These are phyloP conservation scores for Gari tellinella DNA, from an alignment of 2,888 invertebrate species.

Conservation along the genomic window DNA sequence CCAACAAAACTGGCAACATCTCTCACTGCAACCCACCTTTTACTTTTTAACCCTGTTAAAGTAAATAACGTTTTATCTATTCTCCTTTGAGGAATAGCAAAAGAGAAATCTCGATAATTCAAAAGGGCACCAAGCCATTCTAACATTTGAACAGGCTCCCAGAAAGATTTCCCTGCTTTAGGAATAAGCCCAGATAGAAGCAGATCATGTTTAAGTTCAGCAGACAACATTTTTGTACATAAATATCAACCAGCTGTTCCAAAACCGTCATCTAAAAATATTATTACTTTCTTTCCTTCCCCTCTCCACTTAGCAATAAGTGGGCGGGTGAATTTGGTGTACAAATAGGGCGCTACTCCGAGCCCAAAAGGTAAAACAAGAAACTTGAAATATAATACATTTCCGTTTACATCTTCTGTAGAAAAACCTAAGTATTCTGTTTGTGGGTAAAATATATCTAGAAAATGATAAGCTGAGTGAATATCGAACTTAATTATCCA, in stretches of 20 bases:
- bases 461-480: constrained; percentile 28
- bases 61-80: too few species aligned
- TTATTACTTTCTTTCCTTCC: constrained; percentile 15
- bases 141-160: constrained; percentile 37
- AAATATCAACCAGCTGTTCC: constrained; percentile 19
- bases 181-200: constrained; percentile 30
- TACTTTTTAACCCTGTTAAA: too few species aligned
- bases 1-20: constrained; percentile 24
- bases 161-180: constrained; percentile 30
- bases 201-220: constrained; percentile 22
- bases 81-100: too few species aligned
- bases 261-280: constrained; percentile 45
- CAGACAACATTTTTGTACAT: constrained; percentile 4
- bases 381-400: constrained; percentile 7
- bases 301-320: constrained; percentile 18
- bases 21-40: background rate
- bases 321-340: constrained; percentile 11
- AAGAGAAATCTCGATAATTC: constrained; percentile 4
- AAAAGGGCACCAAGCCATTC: constrained; percentile 38
- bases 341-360: constrained; percentile 9
- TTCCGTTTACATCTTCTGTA: background rate
- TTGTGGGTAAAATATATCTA: constrained; percentile 11
- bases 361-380: constrained; percentile 30
- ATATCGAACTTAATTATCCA: constrained; percentile 26
- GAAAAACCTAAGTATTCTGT: constrained; percentile 30